Evolutionary conservation across 2,797 vertebrate species (phyloP).

Genomic region (Enteromius thamalakanensis): DNA sequence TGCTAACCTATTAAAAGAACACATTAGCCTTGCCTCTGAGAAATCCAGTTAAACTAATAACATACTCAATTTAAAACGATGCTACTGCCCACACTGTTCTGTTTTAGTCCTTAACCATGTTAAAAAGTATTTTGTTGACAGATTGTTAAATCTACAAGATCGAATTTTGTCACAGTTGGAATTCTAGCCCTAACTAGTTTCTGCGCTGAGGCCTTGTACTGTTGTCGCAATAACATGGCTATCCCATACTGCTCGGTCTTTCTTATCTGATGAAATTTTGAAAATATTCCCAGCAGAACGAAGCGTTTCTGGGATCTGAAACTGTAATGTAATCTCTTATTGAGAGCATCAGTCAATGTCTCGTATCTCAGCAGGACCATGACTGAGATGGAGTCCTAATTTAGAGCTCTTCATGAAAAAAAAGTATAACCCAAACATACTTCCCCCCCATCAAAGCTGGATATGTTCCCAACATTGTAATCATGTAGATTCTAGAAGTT

Average conservation of each 20-base stretch:
- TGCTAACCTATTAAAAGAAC: neutral
- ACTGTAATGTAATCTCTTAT: conserved; percentile 27
- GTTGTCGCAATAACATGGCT: conserved; percentile 24
- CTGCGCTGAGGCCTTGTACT: conserved; percentile 27
- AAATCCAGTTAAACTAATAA: neutral
- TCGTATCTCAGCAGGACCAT: conserved; percentile 35
- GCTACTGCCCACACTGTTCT: neutral
- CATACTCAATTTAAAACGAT: neutral
- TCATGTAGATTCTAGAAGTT: conserved; percentile 46
- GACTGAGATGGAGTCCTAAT: conserved; percentile 13
- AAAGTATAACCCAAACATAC: conserved; percentile 24
- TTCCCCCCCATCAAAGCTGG: conserved; percentile 4
- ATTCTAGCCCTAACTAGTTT: conserved; percentile 31
- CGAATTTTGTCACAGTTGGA: conserved; percentile 29
- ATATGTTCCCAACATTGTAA: conserved; percentile 29
- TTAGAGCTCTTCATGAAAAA: conserved; percentile 26
- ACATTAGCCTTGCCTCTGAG: neutral
- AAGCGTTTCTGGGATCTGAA: conserved; percentile 27
- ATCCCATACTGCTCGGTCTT: conserved; percentile 34
- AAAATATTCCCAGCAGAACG: conserved; percentile 36
- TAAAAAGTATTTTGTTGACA: neutral
- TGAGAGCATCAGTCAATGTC: conserved; percentile 31
- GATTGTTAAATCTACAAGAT: conserved; percentile 15
- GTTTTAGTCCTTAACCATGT: neutral
- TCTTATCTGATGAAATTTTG: conserved; percentile 34